Percentiles rank a stretch among this genome's conserved stretches.
Conservation (phyloP, 2,113 vertebrate species). For the Prietella phreatophila region DNA sequence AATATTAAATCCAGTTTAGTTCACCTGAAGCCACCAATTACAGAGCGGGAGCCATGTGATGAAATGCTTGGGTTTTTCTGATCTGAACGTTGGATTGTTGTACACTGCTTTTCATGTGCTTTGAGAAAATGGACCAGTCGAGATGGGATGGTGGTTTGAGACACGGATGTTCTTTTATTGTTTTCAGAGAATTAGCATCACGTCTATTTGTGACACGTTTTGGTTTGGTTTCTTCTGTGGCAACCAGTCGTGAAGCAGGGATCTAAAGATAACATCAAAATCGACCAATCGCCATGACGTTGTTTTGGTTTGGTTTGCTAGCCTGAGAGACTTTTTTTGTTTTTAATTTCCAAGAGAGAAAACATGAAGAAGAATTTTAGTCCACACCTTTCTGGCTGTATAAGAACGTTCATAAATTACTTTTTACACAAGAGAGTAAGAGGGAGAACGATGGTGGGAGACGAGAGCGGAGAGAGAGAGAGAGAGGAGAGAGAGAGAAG, state of each 20-base stretch:
- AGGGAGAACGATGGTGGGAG: neutral
- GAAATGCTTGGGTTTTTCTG: neutral
- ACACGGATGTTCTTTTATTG: neutral
- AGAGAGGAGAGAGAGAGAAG: slow-evolving; percentile 17
- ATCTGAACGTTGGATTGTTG: neutral
- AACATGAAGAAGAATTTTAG: neutral
- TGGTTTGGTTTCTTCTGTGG: neutral
- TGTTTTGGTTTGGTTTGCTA: neutral
- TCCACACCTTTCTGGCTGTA: neutral
- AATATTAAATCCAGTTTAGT: neutral
- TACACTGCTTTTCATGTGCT: neutral
- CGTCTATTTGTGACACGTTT: neutral
- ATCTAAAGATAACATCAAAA: neutral
- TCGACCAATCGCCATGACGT: neutral
- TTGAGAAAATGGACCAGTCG: neutral
- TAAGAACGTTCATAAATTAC: slow-evolving; percentile 1
- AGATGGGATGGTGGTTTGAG: neutral
- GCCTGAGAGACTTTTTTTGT: neutral
- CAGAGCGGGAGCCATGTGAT: neutral
- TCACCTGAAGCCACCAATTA: neutral
- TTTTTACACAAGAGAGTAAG: neutral
- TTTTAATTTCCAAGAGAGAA: slow-evolving; percentile 1
- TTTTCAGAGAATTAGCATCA: neutral
- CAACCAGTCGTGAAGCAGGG: neutral
- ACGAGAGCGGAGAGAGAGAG: slow-evolving; percentile 19